Evolutionary conservation across 2,888 invertebrate species (phyloP).

Genomic region (Nymphalis c-album): DNA sequence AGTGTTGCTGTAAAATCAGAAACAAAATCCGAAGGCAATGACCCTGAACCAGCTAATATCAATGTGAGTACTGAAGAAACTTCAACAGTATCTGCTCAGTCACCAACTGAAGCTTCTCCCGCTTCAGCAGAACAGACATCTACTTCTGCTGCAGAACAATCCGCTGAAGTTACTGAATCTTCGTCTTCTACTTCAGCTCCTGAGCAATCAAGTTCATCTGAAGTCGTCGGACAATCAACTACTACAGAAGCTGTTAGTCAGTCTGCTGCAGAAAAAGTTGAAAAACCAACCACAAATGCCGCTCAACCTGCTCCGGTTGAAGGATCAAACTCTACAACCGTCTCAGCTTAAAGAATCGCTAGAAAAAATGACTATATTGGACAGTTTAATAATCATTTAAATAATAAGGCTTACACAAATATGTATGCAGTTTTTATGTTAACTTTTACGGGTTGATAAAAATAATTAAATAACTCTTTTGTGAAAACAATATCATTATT

Average conservation of each 20-base stretch:
- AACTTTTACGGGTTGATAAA: conserved; percentile 24
- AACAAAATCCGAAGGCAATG: conserved; percentile 30
- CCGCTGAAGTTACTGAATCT: conserved; percentile 42
- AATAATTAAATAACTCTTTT: conserved; percentile 5
- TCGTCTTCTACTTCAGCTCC: conserved; percentile 42
- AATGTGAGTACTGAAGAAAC: conserved; percentile 38
- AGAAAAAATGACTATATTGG: conserved; percentile 21
- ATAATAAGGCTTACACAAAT: conserved; percentile 15
- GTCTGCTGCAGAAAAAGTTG: conserved; percentile 34
- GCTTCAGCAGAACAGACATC: conserved; percentile 38
- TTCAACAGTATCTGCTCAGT: conserved; percentile 41
- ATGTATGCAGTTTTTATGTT: not conserved
- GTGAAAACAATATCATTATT: conserved; percentile 20
- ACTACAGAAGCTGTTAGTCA: conserved; percentile 31
- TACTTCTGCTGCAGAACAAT: conserved; percentile 33
- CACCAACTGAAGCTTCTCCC: conserved; percentile 38
- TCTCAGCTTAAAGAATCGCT: conserved; percentile 33
- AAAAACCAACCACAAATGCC: conserved; percentile 26
- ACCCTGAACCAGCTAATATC: conserved; percentile 24
- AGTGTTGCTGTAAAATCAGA: conserved; percentile 16
- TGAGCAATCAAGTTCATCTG: conserved; percentile 34
- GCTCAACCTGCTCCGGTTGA: conserved; percentile 26
- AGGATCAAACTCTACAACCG: conserved; percentile 39
- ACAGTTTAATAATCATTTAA: conserved; percentile 32
- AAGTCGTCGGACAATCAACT: conserved; percentile 31